Percentiles rank a stretch among this genome's conserved stretches.
phyloP scores from a whole-genome alignment of 2,113 vertebrate species.

The Chionomys nivalis region DNA sequence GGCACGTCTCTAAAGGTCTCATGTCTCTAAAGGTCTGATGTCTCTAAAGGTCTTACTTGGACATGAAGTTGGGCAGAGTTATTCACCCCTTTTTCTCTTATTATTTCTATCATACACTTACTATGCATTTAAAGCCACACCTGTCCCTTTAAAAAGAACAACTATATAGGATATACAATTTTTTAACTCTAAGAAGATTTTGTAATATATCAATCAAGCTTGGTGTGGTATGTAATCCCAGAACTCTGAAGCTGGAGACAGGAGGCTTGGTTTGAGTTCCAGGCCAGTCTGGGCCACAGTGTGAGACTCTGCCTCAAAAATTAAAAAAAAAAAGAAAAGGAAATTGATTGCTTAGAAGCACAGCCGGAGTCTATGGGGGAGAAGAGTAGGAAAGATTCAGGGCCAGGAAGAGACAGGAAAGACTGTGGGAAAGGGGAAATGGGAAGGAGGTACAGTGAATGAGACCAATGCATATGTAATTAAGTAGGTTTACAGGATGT shows the following conservation, averaged over 20 bases:
- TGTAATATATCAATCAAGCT: not conserved
- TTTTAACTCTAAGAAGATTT: not conserved
- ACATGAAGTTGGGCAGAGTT: not conserved
- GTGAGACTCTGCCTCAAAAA: not conserved
- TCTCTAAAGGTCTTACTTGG: conserved; percentile 1
- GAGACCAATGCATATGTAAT: not conserved
- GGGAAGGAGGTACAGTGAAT: not conserved
- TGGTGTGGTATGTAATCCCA: no score
- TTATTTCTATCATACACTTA: not conserved
- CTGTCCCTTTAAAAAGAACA: not conserved
- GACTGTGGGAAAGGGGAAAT: not conserved
- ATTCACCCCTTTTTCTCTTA: not conserved
- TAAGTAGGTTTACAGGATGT: not conserved
- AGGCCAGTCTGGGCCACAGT: not conserved
- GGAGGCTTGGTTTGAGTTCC: not conserved
- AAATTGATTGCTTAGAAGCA: not conserved
- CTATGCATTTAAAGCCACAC: not conserved
- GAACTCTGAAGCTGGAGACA: not conserved
- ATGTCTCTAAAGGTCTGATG: not conserved
- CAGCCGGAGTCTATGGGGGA: not conserved
- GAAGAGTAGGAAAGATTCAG: not conserved
- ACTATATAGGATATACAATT: not conserved
- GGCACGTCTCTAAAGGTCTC: not conserved
- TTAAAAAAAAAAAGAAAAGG: not conserved
- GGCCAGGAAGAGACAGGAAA: not conserved